These are phyloP conservation scores for Gobius niger DNA, from an alignment of 2,113 vertebrate genomes.

Conservation along the genomic window DNA sequence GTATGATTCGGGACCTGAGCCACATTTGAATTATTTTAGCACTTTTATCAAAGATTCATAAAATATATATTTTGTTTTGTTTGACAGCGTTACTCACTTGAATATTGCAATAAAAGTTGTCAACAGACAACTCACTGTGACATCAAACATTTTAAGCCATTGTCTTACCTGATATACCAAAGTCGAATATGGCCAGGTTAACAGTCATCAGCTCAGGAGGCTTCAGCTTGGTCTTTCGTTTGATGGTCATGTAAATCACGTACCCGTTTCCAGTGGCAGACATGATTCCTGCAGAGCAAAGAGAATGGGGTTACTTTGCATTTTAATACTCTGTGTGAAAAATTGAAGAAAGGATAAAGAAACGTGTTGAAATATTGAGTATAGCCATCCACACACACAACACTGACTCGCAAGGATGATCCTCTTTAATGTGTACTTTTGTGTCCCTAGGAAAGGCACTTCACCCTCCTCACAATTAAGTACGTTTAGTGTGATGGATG, in stretches of 20 bases:
- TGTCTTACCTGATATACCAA: constrained; percentile 92
- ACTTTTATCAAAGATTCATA: too few species aligned
- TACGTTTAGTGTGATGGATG: background rate
- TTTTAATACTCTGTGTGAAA: background rate
- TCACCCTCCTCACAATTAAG: background rate
- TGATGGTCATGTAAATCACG: constrained; percentile 87
- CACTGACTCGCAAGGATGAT: too few species aligned
- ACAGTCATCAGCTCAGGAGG: constrained; percentile 94
- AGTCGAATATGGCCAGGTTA: constrained; percentile 91
- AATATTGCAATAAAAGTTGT: too few species aligned
- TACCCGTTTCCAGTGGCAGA: constrained; percentile 92
- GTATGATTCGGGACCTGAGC: too few species aligned
- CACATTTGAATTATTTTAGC: too few species aligned
- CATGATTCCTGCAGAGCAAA: constrained; percentile 80
- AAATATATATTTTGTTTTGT: too few species aligned
- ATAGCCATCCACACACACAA: background rate
- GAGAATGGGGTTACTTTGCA: background rate
- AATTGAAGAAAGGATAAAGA: too few species aligned
- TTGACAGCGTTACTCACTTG: too few species aligned
- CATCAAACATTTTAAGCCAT: background rate
- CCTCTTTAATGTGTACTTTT: background rate
- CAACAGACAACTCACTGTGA: background rate
- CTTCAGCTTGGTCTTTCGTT: constrained; percentile 88
- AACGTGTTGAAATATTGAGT: background rate
- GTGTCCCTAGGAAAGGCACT: background rate